These are phyloP conservation scores for Cryptosula pallasiana DNA, from an alignment of 2,888 invertebrate genomes.

Conservation along the genomic window DNA sequence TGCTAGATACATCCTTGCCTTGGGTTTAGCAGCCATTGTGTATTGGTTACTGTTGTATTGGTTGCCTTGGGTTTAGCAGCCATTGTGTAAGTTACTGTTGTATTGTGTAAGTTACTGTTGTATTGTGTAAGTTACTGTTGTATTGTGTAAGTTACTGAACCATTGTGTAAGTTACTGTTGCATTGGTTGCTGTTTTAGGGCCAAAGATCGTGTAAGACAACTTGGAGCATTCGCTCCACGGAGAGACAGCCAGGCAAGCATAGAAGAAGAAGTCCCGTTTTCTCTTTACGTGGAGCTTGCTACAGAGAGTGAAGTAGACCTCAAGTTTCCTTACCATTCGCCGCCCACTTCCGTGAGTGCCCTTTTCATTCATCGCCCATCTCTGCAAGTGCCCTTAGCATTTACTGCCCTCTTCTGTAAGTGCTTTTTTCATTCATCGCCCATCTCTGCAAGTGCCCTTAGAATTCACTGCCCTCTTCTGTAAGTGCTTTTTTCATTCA, in stretches of 20 bases:
- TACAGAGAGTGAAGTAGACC: background rate
- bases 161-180: too few relatives aligned
- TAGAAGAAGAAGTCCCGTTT: slow-evolving; percentile 26
- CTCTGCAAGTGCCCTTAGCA: slow-evolving; percentile 23
- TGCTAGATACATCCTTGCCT: too few relatives aligned
- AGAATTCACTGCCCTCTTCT: slow-evolving; percentile 23
- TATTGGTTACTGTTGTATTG: too few relatives aligned
- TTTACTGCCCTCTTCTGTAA: slow-evolving; percentile 25
- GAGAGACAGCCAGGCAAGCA: slow-evolving; percentile 11
- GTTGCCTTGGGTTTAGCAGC: too few relatives aligned
- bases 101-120: too few relatives aligned
- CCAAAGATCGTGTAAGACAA: background rate
- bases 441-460: slow-evolving; percentile 17
- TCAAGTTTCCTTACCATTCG: slow-evolving; percentile 24
- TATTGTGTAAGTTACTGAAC: too few relatives aligned
- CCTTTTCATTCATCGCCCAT: too few relatives aligned
- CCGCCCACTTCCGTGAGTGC: slow-evolving; percentile 24
- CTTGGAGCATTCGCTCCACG: background rate
- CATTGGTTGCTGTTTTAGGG: too few relatives aligned
- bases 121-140: too few relatives aligned
- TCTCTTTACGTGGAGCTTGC: slow-evolving; percentile 24
- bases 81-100: too few relatives aligned
- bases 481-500: slow-evolving; percentile 18
- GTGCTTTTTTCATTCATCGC: background rate
- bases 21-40: too few relatives aligned